Base-by-base conservation (phyloP, 37 sponge, comb jelly and placozoan species). In the Halisarca cf. caerulea region DNA sequence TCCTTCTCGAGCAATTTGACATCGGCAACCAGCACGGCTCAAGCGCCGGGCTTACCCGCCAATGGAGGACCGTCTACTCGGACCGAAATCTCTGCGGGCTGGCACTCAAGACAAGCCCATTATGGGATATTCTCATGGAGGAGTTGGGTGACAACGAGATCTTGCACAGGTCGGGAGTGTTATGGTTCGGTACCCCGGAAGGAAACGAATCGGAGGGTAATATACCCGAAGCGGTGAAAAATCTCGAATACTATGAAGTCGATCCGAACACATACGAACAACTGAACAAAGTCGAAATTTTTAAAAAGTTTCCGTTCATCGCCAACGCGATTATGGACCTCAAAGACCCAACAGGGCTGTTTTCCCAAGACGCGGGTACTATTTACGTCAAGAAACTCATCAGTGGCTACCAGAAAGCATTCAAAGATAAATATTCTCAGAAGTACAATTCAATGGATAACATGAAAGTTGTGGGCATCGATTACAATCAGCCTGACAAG, bases 31-130 rank as follows among this genome's bases (percentile, higher is more conserved):
- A 54, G 15, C 42, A 82, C 27, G 58, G 66, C 15, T 82, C 82
- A n/a, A 82, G 82, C 62, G 39, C 82, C 18, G 82, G 82, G 33
- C 62, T 58, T 4, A 58, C 66, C 27, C 62, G 82, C 44, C 82
- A 82, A 23, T 82, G 82, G 82, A 62, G 82, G 27, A 82, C 59
- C 61, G 64, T 62, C 66, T 82, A 82, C 59, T 82, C 82, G 32
- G 36, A 82, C 9, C 18, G 34, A 17, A 40, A 82, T 35, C 82
- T 82, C 61, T 34, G 61, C 25, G 21, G 9, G 37, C 62, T 82
- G 59, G 82, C 82, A 2, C 9, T 61, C 33, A 20, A 61, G 39
- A 82, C 82, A 30, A 57, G 82, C 62, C 61, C 44, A n/a, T n/a
- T 58, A 61, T 82, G 82, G 82, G 61, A 58, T 20, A 8, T 61